These are phyloP conservation scores for Dermolepida albohirtum DNA, from an alignment of 2,888 invertebrate genomes.

Conservation along the genomic window DNA sequence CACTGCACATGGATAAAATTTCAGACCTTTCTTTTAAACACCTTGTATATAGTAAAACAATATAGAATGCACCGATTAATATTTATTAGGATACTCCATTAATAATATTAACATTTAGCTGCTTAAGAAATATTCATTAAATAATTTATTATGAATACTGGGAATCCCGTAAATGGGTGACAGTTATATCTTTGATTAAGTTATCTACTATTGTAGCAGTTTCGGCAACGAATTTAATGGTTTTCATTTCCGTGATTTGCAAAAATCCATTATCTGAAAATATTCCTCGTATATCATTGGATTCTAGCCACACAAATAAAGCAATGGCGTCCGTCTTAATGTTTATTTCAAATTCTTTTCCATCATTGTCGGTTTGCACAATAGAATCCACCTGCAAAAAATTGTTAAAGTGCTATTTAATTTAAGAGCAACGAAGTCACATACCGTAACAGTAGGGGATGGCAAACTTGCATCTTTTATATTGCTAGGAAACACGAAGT, in stretches of 20 bases:
- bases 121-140: no score
- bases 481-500: constrained; percentile 75
- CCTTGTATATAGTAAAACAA: no score
- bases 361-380: constrained; percentile 44
- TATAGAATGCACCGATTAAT: no score
- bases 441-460: constrained; percentile 71
- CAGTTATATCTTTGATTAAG: constrained; percentile 47
- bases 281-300: constrained; percentile 68
- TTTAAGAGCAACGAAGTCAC: constrained; percentile 14
- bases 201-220: constrained; percentile 47
- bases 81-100: no score
- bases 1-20: no score
- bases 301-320: constrained; percentile 78
- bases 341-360: constrained; percentile 58
- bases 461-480: constrained; percentile 69
- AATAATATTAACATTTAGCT: no score
- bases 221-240: constrained; percentile 54
- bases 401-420: not conserved
- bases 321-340: constrained; percentile 69
- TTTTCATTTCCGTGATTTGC: constrained; percentile 53
- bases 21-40: no score
- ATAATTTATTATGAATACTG: not conserved
- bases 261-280: constrained; percentile 84
- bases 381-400: constrained; percentile 49
- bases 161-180: constrained; percentile 6